Percentiles rank a stretch among this genome's conserved stretches.
These are phyloP conservation scores for Cecidostiba fungosa DNA, from an alignment of 2,888 invertebrate species.

Conservation along the genomic window DNA sequence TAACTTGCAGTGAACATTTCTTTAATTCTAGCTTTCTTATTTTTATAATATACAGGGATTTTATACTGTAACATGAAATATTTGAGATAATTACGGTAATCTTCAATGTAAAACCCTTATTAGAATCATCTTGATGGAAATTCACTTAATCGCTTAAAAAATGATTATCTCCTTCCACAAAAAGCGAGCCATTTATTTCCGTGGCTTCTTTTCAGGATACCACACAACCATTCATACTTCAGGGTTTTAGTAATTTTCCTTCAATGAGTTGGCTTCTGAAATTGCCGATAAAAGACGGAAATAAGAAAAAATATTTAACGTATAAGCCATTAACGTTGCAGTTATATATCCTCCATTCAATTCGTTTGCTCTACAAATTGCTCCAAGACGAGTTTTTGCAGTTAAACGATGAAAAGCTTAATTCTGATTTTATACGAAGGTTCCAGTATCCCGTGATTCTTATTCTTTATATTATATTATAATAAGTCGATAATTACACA, in stretches of 20 bases:
- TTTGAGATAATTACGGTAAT: no score
- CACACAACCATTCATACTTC: neutral
- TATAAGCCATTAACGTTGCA: neutral
- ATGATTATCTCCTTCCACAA: neutral
- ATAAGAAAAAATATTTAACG: neutral
- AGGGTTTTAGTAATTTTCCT: neutral
- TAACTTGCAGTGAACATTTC: neutral
- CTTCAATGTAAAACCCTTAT: no score
- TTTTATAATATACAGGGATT: no score
- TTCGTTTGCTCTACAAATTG: conserved; percentile 73
- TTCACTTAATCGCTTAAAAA: no score
- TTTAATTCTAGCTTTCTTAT: no score
- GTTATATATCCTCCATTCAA: neutral
- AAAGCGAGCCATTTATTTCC: neutral
- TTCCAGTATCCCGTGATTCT: no score
- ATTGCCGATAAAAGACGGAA: neutral
- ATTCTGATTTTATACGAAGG: conserved; percentile 68
- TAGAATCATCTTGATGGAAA: no score
- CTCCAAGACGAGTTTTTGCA: conserved; percentile 72
- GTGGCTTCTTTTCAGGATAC: neutral
- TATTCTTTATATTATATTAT: no score
- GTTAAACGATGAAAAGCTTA: conserved; percentile 65
- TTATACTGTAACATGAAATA: no score
- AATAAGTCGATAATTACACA: no score
- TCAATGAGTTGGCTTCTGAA: neutral